Conservation (phyloP, 2,888 invertebrate species). For the Aphodius granarius region DNA sequence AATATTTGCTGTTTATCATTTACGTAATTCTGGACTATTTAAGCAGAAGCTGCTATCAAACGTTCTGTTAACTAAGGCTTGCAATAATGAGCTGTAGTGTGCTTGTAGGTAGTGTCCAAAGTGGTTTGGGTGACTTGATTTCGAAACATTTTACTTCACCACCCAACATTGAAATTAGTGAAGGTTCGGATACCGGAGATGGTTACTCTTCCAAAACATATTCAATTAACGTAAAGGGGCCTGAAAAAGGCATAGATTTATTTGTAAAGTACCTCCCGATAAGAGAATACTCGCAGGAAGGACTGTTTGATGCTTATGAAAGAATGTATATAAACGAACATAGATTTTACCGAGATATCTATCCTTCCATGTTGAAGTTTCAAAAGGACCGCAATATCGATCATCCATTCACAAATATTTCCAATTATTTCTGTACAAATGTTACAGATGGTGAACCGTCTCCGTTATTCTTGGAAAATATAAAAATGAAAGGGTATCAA, state of each 20-base stretch:
- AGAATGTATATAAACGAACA: constrained; percentile 12
- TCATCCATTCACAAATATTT: constrained; percentile 11
- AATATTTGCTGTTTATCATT: too few species aligned
- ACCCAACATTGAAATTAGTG: not conserved
- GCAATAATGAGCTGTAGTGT: not conserved
- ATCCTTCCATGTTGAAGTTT: constrained; percentile 1
- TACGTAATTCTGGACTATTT: not conserved
- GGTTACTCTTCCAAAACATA: constrained; percentile 15
- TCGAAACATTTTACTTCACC: not conserved
- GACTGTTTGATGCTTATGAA: not conserved
- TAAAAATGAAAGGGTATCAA: constrained; percentile 45
- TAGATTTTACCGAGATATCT: not conserved
- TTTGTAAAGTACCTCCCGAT: constrained; percentile 10
- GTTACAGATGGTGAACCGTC: constrained; percentile 17
- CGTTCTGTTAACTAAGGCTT: not conserved
- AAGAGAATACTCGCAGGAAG: not conserved
- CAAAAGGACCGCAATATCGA: not conserved
- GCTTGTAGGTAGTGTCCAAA: not conserved
- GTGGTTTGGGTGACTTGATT: not conserved
- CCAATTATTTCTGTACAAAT: constrained; percentile 19
- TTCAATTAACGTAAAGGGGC: not conserved
- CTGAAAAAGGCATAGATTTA: not conserved
- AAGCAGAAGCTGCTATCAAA: not conserved
- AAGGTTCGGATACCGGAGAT: constrained; percentile 15
- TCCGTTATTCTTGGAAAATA: constrained; percentile 44